Base-by-base conservation (phyloP, 30 jellyfish, hydroid and myxozoan species). In the Aurelia coerulea region DNA sequence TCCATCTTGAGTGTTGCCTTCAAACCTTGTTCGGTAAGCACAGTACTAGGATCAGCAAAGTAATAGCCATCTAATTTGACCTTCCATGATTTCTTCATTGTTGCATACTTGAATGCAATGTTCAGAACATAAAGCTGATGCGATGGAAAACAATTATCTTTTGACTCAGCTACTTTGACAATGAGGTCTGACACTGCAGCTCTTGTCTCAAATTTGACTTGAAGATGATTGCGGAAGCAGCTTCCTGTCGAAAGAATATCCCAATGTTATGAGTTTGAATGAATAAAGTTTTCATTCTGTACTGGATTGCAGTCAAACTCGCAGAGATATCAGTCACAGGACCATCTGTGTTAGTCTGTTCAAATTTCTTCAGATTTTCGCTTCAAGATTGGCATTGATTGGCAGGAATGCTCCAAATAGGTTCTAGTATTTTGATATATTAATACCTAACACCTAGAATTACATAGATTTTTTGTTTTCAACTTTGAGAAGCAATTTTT, bases 1-100 rank as follows among this genome's bases (percentile, higher is more conserved):
- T 54, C 53, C 8, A 80, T 80, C 7, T 16, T 32, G n/a, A 80
- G n/a, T 4, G 73, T 49, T 49, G 90, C 90, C 9, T n/a, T 80
- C 33, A 67, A 31, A 39, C 83, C 83, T 3, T 14, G 8, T 7
- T 80, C 90, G 18, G 70, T 35, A 8, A 80, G 74, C 7, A 80
- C 64, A 52, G n/a, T 73, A 23, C 15, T 16, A 10, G 71, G 58
- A 16, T 65, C 42, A 5, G 14, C 31, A 46, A 80, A 41, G 12
- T 13, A 32, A 2, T 74, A 1, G 9, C 62, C 74, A 52, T 80
- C 58, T 6, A 80, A 2, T 33, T n/a, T 71, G 16, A 80, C 31
- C 29, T 49, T 54, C 90, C 90, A 80, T 2, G 29, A 31, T 64
- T 9, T 46, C 56, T 80, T 80, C 69, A 19, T 65, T n/a, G 75